phyloP scores from a whole-genome alignment of 2,888 invertebrate genomes.

The Patella depressa region DNA sequence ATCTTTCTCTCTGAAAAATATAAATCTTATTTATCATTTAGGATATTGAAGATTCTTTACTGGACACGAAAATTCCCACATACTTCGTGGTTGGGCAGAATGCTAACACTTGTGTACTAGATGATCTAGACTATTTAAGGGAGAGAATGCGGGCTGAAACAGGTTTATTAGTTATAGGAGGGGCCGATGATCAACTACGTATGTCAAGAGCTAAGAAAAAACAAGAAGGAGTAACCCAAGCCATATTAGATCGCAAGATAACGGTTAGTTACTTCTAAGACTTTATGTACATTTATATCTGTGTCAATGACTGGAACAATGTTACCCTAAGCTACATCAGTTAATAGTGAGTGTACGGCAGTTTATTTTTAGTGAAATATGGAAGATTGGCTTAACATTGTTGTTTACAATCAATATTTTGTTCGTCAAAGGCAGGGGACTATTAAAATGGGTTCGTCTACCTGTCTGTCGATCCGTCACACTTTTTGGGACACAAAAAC shows the following conservation, averaged over 20 bases:
- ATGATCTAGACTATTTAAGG: constrained; percentile 83
- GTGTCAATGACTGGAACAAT: not conserved
- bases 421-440: too few relatives aligned
- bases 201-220: constrained; percentile 81
- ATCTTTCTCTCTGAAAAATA: too few relatives aligned
- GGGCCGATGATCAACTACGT: constrained; percentile 83
- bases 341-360: not conserved
- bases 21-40: constrained; percentile 35
- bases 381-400: too few relatives aligned
- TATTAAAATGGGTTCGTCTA: too few relatives aligned
- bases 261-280: constrained; percentile 71
- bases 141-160: constrained; percentile 84
- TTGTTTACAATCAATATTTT: too few relatives aligned
- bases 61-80: constrained; percentile 82
- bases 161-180: constrained; percentile 83
- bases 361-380: not conserved
- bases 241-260: constrained; percentile 84
- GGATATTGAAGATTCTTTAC: constrained; percentile 82
- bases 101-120: constrained; percentile 76
- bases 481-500: too few relatives aligned
- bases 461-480: too few relatives aligned
- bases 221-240: constrained; percentile 83
- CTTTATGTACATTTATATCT: not conserved
- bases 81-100: constrained; percentile 86
- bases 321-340: not conserved